A percentile compares a stretch with the other conserved stretches of the same genome.
These are phyloP conservation scores for Baccha elongata DNA, from an alignment of 2,888 invertebrate species.

Conservation along the genomic window DNA sequence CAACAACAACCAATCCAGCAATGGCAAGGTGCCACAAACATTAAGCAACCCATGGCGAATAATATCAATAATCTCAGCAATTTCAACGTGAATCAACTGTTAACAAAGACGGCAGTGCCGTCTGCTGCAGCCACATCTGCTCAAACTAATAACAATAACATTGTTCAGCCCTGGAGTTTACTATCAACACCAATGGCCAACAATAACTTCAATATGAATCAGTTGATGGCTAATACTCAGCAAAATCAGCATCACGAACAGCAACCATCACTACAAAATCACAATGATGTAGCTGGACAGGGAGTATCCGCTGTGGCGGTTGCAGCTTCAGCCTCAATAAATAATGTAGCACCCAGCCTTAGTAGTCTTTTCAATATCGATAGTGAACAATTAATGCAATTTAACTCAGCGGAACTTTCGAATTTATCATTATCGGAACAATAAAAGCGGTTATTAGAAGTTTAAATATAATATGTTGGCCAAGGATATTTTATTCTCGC, in stretches of 20 bases:
- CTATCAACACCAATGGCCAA: slow-evolving; percentile 47
- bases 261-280: slow-evolving; percentile 41
- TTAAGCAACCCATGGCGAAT: slow-evolving; percentile 68
- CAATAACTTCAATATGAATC: slow-evolving; percentile 68
- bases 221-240: slow-evolving; percentile 69
- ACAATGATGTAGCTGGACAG: slow-evolving; percentile 30
- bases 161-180: slow-evolving; percentile 63
- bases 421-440: slow-evolving; percentile 82
- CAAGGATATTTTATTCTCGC: slow-evolving; percentile 63
- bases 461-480: neutral
- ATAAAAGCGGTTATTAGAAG: neutral
- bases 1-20: slow-evolving; percentile 73
- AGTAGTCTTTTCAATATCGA: slow-evolving; percentile 83
- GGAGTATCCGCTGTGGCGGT: slow-evolving; percentile 51
- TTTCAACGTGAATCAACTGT: slow-evolving; percentile 65
- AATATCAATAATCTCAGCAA: slow-evolving; percentile 72
- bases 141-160: slow-evolving; percentile 75
- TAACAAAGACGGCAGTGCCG: slow-evolving; percentile 60
- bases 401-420: slow-evolving; percentile 84
- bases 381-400: slow-evolving; percentile 82
- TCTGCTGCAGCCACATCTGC: slow-evolving; percentile 35
- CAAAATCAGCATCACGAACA: slow-evolving; percentile 69
- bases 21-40: slow-evolving; percentile 52
- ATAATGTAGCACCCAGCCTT: slow-evolving; percentile 79
- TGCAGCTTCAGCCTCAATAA: slow-evolving; percentile 54